Conservation (phyloP, 2,888 invertebrate species). For the Himalopsyche japonica region DNA sequence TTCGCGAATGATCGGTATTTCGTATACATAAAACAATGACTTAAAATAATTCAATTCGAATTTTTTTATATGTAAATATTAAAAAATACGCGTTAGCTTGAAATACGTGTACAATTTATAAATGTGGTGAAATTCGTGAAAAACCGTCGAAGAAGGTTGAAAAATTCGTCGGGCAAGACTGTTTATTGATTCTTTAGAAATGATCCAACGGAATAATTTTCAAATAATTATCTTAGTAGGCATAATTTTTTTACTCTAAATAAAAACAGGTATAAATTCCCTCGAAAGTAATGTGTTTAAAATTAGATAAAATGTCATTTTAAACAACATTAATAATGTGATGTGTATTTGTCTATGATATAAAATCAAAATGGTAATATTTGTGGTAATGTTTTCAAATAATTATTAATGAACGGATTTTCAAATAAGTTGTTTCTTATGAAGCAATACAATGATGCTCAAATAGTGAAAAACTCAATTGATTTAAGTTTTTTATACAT, state of each 20-base stretch:
- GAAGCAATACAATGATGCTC: slow-evolving; percentile 24
- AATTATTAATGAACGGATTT: background rate
- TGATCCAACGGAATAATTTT: slow-evolving; percentile 10
- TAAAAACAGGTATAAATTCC: background rate
- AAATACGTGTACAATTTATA: background rate
- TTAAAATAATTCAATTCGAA: background rate
- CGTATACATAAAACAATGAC: slow-evolving; percentile 5
- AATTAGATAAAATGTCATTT: background rate
- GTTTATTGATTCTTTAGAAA: slow-evolving; percentile 27
- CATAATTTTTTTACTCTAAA: slow-evolving; percentile 16
- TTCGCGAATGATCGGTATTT: slow-evolving; percentile 22
- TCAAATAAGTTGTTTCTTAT: slow-evolving; percentile 8
- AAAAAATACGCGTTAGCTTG: background rate
- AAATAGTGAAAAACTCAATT: slow-evolving; percentile 27
- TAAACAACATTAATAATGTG: background rate
- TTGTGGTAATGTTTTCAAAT: slow-evolving; percentile 14
- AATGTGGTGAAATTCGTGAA: background rate
- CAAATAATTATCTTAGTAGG: slow-evolving; percentile 1
- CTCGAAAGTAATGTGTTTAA: background rate
- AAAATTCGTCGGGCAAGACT: slow-evolving; percentile 36
- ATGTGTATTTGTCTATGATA: slow-evolving; percentile 10
- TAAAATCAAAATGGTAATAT: slow-evolving; percentile 20
- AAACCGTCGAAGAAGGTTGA: slow-evolving; percentile 8
- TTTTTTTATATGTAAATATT: background rate
- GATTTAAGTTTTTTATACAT: slow-evolving; percentile 14